A percentile compares a stretch with the other conserved stretches of the same genome.
Evolutionary conservation across 2,888 invertebrate genomes (phyloP).

Genomic region (Drosophila mulleri): DNA sequence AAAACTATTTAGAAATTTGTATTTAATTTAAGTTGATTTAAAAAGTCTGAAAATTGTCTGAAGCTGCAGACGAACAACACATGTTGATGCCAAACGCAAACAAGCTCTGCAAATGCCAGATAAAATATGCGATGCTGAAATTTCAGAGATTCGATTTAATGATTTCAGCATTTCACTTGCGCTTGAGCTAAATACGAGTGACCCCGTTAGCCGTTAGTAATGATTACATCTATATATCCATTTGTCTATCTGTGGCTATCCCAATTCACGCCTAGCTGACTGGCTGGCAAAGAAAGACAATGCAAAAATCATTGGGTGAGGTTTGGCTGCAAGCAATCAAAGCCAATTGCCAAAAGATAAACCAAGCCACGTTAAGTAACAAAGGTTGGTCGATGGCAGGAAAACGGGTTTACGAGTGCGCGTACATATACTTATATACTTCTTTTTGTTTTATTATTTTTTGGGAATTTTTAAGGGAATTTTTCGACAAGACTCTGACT

Average conservation of each 20-base stretch:
- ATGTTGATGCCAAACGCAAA: conserved; percentile 8
- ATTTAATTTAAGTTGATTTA: neutral
- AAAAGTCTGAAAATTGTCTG: neutral
- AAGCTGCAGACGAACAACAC: neutral
- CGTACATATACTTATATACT: neutral
- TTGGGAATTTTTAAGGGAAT: conserved; percentile 1
- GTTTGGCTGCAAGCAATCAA: conserved; percentile 66
- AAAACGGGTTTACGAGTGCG: conserved; percentile 38
- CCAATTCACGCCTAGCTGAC: conserved; percentile 49
- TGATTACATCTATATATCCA: conserved; percentile 35
- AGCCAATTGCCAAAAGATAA: conserved; percentile 47
- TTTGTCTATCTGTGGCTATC: neutral
- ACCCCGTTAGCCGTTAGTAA: conserved; percentile 56
- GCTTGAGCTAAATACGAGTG: conserved; percentile 66
- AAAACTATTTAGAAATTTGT: neutral
- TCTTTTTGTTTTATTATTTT: conserved; percentile 15
- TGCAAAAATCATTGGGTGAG: conserved; percentile 46
- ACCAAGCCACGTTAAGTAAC: conserved; percentile 52
- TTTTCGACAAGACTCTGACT: conserved; percentile 38
- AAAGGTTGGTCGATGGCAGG: conserved; percentile 56
- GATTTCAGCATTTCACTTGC: conserved; percentile 54
- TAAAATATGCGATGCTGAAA: neutral
- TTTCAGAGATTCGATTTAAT: neutral
- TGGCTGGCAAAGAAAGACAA: conserved; percentile 39
- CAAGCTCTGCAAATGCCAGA: conserved; percentile 9